These are phyloP conservation scores for Semotilus atromaculatus DNA, from an alignment of 2,797 vertebrate genomes.

Conservation along the genomic window DNA sequence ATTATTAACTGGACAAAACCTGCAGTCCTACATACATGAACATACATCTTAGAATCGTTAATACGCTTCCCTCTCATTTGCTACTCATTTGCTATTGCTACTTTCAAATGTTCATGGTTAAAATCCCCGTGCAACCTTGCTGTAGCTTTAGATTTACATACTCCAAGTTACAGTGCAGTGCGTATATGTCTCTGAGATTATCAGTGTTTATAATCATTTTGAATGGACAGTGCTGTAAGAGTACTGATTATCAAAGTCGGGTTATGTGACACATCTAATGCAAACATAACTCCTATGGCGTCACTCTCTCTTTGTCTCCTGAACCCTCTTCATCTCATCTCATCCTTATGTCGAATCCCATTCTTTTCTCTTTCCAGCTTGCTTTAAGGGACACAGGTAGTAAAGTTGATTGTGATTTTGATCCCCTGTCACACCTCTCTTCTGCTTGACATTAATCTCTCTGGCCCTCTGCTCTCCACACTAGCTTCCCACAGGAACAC, in stretches of 20 bases:
- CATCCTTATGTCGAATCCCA: not conserved
- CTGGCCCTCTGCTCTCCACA: slow-evolving; percentile 3
- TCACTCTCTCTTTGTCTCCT: not conserved
- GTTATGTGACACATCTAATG: not conserved
- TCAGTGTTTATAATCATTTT: not conserved
- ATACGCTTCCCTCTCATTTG: not conserved
- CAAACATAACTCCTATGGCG: not conserved
- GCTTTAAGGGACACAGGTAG: slow-evolving; percentile 15
- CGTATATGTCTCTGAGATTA: not conserved
- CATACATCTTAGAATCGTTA: not conserved
- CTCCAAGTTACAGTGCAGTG: not conserved
- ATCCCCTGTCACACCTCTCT: slow-evolving; percentile 23
- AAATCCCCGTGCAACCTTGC: not conserved
- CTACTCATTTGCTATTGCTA: too few species aligned
- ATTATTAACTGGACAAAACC: not conserved
- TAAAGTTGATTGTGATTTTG: slow-evolving; percentile 27
- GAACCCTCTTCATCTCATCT: not conserved
- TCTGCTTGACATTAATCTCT: slow-evolving; percentile 32
- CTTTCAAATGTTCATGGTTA: not conserved
- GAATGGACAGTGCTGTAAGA: not conserved
- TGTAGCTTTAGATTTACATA: not conserved
- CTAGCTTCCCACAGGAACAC: slow-evolving; percentile 1
- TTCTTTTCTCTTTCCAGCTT: not conserved
- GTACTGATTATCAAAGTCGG: not conserved
- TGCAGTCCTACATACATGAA: not conserved